Conservation (phyloP, 23 tunicate species). For the Halocynthia aurantium region DNA sequence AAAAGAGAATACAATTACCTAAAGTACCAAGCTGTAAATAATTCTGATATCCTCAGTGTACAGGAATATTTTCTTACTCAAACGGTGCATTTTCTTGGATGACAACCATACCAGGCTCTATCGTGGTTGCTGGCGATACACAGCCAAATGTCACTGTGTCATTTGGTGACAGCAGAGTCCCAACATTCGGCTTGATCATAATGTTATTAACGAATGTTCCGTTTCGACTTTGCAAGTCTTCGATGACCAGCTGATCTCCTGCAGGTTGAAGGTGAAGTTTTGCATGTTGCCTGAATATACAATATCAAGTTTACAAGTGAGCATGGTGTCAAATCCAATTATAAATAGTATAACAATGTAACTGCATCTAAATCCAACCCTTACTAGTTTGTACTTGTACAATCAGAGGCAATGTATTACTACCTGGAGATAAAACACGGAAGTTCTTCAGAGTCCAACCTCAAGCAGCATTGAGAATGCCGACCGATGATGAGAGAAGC, state of each 20-base stretch:
- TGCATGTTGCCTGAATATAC: constrained; percentile 10
- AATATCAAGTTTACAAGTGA: neutral
- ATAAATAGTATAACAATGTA: too few species aligned
- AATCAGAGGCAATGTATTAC: neutral
- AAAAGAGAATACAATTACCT: too few species aligned
- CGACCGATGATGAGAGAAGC: neutral
- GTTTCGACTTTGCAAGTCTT: constrained; percentile 54
- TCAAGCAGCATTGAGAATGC: neutral
- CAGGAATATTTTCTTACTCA: constrained; percentile 19
- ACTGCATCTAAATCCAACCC: too few species aligned
- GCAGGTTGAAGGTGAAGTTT: neutral
- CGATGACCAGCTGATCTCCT: constrained; percentile 17
- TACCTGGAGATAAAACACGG: constrained; percentile 9
- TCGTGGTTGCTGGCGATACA: constrained; percentile 13
- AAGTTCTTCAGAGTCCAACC: neutral
- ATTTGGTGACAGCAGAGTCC: constrained; percentile 18
- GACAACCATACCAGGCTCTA: constrained; percentile 32
- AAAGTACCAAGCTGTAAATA: too few species aligned
- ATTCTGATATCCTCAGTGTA: too few species aligned
- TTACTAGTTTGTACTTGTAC: too few species aligned
- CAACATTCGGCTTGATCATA: constrained; percentile 47
- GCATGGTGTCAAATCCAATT: neutral
- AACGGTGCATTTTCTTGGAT: constrained; percentile 27
- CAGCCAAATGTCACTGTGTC: constrained; percentile 67
- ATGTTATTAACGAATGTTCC: constrained; percentile 55